Percentiles rank a stretch among this genome's conserved stretches.
Evolutionary conservation across 2,113 vertebrate genomes (phyloP).

Genomic region (Prinia subflava): DNA sequence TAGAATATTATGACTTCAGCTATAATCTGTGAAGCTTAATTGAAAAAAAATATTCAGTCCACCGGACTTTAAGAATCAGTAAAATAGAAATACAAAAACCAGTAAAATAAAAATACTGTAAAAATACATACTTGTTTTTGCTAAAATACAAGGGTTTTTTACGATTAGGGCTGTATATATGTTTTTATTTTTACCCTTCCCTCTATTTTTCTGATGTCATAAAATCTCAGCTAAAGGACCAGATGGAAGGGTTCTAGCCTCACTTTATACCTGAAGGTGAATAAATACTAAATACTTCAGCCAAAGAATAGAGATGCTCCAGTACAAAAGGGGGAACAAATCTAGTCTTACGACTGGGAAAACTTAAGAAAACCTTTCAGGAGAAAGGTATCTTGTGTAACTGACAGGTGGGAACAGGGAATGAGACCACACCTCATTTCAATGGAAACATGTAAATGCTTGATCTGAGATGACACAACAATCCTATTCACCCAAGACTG

Average conservation of each 20-base stretch:
- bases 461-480: background rate
- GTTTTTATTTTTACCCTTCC: background rate
- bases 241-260: background rate
- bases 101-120: background rate
- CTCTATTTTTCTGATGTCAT: background rate
- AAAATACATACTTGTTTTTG: background rate
- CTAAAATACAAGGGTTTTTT: background rate
- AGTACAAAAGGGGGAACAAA: background rate
- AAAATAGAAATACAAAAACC: background rate
- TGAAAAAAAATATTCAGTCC: background rate
- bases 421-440: background rate
- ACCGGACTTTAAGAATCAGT: background rate
- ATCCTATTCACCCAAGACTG: background rate
- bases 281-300: background rate
- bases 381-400: background rate
- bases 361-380: background rate
- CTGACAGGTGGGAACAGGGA: background rate
- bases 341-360: background rate
- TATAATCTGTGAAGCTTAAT: background rate
- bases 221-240: background rate
- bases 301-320: fast-evolving
- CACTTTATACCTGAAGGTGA: background rate
- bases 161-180: background rate
- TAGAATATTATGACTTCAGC: background rate
- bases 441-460: background rate